Base-by-base conservation (phyloP, 1,140 invertebrate species). In the Antheraea mylitta region DNA sequence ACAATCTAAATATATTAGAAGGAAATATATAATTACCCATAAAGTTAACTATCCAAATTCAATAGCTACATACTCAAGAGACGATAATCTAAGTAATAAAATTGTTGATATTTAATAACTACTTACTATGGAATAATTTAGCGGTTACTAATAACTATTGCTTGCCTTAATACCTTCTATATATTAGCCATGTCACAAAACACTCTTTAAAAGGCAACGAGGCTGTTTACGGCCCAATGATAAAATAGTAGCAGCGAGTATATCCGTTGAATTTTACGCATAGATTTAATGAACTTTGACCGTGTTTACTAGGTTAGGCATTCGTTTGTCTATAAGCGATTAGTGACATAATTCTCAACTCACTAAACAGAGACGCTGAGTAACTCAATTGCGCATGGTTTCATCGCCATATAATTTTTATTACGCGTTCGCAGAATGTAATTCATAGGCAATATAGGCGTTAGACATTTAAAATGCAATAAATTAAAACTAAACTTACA, bases 401-500 rank as follows among this genome's bases (percentile, higher is more conserved):
- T 16, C 11, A 5, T 53, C 45, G 45, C 16, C 45, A 53, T 53
- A 53, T 53, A 53, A 2, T 53, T 53, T 53, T 53, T 53, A 53
- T 53, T 53, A 53, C 11, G 11, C 11, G 6, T 53, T 53, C 45
- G 45, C 45, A 53, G 45, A 53, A 53, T 11, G 11, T 53, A 53
- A 53, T 53, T 53, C 16, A 53, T 53, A 53, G 45, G 11, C 45
- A 48, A 48, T 48, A 48, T 48, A 48, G 45, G 45, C 45, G 6
- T 53, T 53, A 53, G 45, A 53, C 45, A 53, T 53, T 53, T 53
- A 53, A 53, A 53, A 53, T 53, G 45, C 45, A 53, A 53, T 53
- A 53, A 53, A 53, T 53, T 13, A 53, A 53, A 53, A 16, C 45
- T n/a, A 53, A 53, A 53, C 11, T 53, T 53, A 53, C 45, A 53